Conservation (phyloP, 92 coral and sea anemone species). For the Pocillopora meandrina region DNA sequence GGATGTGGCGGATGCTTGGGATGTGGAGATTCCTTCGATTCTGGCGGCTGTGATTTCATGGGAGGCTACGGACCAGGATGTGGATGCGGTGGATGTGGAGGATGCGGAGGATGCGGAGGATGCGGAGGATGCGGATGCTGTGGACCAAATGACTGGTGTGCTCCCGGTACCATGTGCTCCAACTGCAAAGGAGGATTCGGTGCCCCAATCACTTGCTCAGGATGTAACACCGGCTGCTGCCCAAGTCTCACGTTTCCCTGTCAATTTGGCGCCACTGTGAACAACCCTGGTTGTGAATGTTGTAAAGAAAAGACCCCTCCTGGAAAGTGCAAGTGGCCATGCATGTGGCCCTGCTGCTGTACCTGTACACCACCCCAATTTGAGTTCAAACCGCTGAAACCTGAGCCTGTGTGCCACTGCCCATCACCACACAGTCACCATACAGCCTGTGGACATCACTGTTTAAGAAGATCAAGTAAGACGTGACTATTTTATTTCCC, state of each 20-base stretch:
- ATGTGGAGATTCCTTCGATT: conserved; percentile 55
- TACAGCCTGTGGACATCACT: conserved; percentile 51
- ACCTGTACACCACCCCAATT: conserved; percentile 85
- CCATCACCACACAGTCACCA: conserved; percentile 58
- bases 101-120: conserved; percentile 58
- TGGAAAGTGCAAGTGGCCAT: conserved; percentile 91
- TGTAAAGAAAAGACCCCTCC: conserved; percentile 75
- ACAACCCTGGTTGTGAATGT: conserved; percentile 78
- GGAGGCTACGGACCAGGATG: conserved; percentile 35
- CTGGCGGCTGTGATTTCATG: conserved; percentile 58
- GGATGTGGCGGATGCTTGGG: conserved; percentile 80
- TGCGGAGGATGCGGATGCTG: conserved; percentile 56
- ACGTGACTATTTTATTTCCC: neutral
- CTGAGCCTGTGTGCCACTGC: conserved; percentile 84
- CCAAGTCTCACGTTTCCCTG: conserved; percentile 69
- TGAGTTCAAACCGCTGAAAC: conserved; percentile 77
- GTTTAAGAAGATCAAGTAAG: conserved; percentile 6
- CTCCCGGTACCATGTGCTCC: conserved; percentile 67
- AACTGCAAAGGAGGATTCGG: conserved; percentile 81
- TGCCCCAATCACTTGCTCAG: conserved; percentile 68
- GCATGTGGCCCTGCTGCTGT: conserved; percentile 95
- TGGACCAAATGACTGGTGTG: conserved; percentile 57
- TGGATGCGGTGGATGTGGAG: conserved; percentile 33
- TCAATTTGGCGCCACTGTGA: conserved; percentile 72
- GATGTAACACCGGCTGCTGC: conserved; percentile 77